phyloP scores from a whole-genome alignment of 2,888 invertebrate species.

The Heliconius erato region DNA sequence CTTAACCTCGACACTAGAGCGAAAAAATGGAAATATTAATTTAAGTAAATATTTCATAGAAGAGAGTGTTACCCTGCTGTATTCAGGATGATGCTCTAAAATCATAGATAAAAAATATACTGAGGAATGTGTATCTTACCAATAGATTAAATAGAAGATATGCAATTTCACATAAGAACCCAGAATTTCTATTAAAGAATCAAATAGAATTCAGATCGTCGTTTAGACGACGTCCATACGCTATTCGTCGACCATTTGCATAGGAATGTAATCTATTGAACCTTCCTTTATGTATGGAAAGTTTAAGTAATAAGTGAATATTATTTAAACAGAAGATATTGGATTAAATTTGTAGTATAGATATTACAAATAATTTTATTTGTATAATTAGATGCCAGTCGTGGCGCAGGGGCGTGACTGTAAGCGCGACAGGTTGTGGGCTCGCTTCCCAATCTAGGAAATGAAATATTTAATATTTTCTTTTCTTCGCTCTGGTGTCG shows the following conservation, averaged over 20 bases:
- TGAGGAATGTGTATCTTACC: not conserved
- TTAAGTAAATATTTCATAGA: no score
- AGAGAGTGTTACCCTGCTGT: no score
- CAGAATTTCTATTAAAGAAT: constrained; percentile 4
- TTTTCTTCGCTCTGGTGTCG: no score
- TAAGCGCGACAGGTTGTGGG: no score
- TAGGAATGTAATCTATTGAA: constrained; percentile 24
- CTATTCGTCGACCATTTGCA: constrained; percentile 18
- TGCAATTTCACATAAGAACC: not conserved
- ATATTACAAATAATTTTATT: not conserved
- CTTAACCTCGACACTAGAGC: no score
- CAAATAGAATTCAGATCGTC: constrained; percentile 22
- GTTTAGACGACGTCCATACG: constrained; percentile 10
- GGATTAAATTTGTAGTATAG: not conserved
- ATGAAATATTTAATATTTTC: no score
- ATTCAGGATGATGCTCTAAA: no score
- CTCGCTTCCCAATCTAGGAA: no score
- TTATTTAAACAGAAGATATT: not conserved
- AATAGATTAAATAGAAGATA: constrained; percentile 1
- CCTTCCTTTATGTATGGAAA: not conserved
- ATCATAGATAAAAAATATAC: not conserved
- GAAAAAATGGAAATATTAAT: no score
- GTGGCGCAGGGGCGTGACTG: not conserved
- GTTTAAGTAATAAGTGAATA: not conserved
- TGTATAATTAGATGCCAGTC: not conserved